Conservation (phyloP, 2,113 vertebrate genomes). For the Octodon degus region DNA sequence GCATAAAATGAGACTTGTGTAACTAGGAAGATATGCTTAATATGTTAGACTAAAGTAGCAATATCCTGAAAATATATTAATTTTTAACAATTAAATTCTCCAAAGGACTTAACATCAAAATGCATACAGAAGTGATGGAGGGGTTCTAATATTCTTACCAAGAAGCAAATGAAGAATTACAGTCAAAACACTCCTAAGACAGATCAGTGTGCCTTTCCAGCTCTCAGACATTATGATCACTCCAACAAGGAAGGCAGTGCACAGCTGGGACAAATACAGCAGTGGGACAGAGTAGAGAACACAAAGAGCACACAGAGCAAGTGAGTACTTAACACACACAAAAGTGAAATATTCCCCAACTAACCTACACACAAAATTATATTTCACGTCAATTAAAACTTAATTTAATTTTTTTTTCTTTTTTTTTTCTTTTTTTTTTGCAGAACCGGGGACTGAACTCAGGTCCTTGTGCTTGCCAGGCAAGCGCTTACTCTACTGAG, state of each 20-base stretch:
- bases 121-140: not conserved
- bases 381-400: not conserved
- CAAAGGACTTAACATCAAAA: conserved; percentile 17
- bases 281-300: not conserved
- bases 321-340: not conserved
- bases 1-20: not conserved
- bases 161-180: not conserved
- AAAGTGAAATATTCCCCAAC: not conserved
- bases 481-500: no score
- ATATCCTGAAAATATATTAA: conserved; percentile 6
- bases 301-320: not conserved
- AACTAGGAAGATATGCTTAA: not conserved
- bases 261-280: not conserved
- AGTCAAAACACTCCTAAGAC: not conserved
- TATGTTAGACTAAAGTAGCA: not conserved
- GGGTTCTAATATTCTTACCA: conserved; percentile 2
- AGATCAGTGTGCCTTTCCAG: not conserved
- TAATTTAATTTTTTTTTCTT: no score
- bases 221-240: not conserved
- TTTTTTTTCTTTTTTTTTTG: no score
- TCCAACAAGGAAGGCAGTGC: not conserved
- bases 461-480: no score
- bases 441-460: no score
- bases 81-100: conserved; percentile 47
- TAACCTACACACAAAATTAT: not conserved